phyloP scores from a whole-genome alignment of 2,797 vertebrate genomes.

The Acrossocheilus fasciatus region DNA sequence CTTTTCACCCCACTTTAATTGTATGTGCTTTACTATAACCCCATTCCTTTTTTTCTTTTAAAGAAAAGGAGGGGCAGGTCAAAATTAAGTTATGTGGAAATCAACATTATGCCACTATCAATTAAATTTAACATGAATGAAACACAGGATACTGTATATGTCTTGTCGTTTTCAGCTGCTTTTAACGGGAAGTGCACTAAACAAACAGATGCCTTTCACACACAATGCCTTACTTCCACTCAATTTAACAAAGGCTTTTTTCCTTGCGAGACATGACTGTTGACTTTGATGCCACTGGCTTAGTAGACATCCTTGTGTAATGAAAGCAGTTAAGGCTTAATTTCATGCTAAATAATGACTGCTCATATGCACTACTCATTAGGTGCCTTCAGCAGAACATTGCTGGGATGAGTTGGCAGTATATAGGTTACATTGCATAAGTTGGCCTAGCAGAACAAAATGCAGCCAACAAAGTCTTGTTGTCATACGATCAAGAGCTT shows the following conservation, averaged over 20 bases:
- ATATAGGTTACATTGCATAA: constrained; percentile 6
- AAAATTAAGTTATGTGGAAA: no score
- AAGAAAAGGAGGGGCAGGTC: no score
- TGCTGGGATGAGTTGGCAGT: background rate
- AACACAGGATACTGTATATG: background rate
- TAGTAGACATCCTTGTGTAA: constrained; percentile 11
- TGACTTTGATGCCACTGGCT: constrained; percentile 28
- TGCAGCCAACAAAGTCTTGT: background rate
- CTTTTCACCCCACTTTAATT: background rate
- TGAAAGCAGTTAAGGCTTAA: constrained; percentile 22
- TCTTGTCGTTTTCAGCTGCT: background rate
- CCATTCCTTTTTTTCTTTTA: no score
- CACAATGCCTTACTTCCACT: constrained; percentile 34
- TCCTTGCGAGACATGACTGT: background rate
- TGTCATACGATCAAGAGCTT: constrained; percentile 4
- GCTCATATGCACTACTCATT: constrained; percentile 10
- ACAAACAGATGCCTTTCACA: constrained; percentile 24
- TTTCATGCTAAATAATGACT: constrained; percentile 34
- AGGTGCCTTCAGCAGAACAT: background rate
- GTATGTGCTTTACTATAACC: background rate
- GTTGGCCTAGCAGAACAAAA: constrained; percentile 2
- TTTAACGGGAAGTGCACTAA: background rate
- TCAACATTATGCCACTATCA: background rate
- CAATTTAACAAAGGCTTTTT: constrained; percentile 39
- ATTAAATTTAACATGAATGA: background rate